Evolutionary conservation across 1,140 invertebrate genomes (phyloP).

Genomic region (Lethocerus indicus): DNA sequence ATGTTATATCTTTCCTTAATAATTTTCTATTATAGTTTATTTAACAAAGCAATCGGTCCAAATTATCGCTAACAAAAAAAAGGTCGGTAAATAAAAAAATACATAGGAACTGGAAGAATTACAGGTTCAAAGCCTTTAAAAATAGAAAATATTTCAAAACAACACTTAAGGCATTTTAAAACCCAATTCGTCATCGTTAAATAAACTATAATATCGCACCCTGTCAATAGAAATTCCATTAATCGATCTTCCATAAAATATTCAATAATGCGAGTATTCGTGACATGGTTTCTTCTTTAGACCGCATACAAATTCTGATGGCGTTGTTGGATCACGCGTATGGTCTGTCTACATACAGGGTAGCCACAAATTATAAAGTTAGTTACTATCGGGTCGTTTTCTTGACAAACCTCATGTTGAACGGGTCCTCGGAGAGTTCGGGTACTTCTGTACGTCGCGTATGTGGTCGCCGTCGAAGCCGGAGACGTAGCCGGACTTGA

Average conservation of each 20-base stretch:
- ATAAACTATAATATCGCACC: too few relatives aligned
- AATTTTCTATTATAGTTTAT: constrained; percentile 10
- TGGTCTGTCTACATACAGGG: too few relatives aligned
- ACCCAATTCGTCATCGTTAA: too few relatives aligned
- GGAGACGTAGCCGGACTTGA: constrained; percentile 61
- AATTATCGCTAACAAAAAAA: not conserved
- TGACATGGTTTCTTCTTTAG: too few relatives aligned
- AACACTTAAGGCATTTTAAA: too few relatives aligned
- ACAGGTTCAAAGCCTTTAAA: too few relatives aligned
- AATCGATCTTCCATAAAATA: too few relatives aligned
- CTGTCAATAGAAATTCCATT: too few relatives aligned
- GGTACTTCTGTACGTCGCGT: constrained; percentile 73
- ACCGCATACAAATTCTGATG: too few relatives aligned
- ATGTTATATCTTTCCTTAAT: constrained; percentile 7
- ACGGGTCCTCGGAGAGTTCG: constrained; percentile 90
- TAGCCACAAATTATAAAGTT: constrained; percentile 12
- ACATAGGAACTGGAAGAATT: not conserved
- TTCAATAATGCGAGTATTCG: too few relatives aligned
- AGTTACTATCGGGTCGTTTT: constrained; percentile 27
- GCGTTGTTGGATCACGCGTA: too few relatives aligned
- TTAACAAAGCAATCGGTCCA: not conserved
- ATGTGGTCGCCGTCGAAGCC: constrained; percentile 83
- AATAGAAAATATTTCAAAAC: too few relatives aligned
- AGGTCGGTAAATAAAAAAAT: not conserved
- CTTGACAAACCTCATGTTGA: constrained; percentile 79